These are phyloP conservation scores for Lamellibrachia satsuma DNA, from an alignment of 2,888 invertebrate species.

Conservation along the genomic window DNA sequence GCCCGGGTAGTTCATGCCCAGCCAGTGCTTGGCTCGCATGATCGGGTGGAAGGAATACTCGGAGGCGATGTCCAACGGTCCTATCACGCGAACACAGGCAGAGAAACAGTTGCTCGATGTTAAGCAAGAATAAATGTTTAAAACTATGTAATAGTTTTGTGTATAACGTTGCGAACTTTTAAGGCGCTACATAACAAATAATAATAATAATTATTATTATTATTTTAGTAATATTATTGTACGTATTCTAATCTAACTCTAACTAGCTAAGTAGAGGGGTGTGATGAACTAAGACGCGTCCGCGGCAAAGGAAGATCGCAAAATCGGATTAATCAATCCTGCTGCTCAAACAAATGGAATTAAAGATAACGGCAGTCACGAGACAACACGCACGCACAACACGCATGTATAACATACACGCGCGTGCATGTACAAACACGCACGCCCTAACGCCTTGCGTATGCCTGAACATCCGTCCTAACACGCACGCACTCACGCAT, in stretches of 20 bases:
- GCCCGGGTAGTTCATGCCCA: slow-evolving; percentile 36
- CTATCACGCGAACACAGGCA: neutral
- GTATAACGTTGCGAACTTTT: no score
- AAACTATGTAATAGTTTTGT: neutral
- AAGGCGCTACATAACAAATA: no score
- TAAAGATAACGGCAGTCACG: neutral
- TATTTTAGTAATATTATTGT: neutral
- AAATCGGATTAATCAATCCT: neutral
- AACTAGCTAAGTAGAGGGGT: neutral
- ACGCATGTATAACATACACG: no score
- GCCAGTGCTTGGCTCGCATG: slow-evolving; percentile 45
- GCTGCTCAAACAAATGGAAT: neutral
- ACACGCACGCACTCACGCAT: neutral
- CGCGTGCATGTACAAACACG: no score
- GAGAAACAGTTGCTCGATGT: neutral
- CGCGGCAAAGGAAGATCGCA: neutral
- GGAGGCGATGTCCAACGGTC: slow-evolving; percentile 39
- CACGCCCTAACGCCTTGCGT: neutral
- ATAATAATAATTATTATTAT: neutral
- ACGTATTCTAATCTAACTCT: neutral
- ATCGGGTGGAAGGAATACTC: slow-evolving; percentile 38
- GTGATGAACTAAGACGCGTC: neutral
- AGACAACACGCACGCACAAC: neutral
- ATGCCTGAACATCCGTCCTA: neutral
- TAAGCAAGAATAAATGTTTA: neutral